Evolutionary conservation across 2,113 vertebrate genomes (phyloP).

Genomic region (Athene noctua): DNA sequence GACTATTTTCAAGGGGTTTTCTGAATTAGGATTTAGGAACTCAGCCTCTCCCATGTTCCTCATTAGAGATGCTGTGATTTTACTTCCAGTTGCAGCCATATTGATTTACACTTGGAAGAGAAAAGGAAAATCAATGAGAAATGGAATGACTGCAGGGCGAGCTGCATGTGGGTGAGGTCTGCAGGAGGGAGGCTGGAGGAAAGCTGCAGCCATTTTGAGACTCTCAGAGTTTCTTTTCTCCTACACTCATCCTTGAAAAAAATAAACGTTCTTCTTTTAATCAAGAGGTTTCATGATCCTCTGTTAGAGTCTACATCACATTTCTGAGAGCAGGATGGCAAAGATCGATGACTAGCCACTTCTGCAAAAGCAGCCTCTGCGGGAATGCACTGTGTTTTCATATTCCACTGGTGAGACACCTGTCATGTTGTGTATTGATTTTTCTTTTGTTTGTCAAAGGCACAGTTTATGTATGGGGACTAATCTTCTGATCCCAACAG

Average conservation of each 20-base stretch:
- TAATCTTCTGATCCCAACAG: conserved; percentile 15
- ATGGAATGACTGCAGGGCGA: neutral
- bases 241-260: neutral
- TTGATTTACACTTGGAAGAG: neutral
- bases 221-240: neutral
- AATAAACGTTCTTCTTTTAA: neutral
- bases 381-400: fast-evolving
- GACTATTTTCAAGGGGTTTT: neutral
- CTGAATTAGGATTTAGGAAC: neutral
- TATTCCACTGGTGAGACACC: neutral
- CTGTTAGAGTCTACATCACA: neutral
- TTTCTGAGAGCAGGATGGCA: neutral
- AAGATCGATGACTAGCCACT: neutral
- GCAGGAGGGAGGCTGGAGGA: neutral
- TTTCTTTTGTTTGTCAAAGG: conserved; percentile 27
- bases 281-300: neutral
- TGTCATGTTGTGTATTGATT: neutral
- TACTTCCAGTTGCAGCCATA: neutral
- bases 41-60: neutral
- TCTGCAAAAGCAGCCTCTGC: neutral
- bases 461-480: neutral
- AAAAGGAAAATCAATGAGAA: neutral
- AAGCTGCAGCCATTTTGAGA: conserved; percentile 31
- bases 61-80: conserved; percentile 1
- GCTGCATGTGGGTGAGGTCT: neutral